These are phyloP conservation scores for Tautogolabrus adspersus DNA, from an alignment of 2,113 vertebrate genomes.

Conservation along the genomic window DNA sequence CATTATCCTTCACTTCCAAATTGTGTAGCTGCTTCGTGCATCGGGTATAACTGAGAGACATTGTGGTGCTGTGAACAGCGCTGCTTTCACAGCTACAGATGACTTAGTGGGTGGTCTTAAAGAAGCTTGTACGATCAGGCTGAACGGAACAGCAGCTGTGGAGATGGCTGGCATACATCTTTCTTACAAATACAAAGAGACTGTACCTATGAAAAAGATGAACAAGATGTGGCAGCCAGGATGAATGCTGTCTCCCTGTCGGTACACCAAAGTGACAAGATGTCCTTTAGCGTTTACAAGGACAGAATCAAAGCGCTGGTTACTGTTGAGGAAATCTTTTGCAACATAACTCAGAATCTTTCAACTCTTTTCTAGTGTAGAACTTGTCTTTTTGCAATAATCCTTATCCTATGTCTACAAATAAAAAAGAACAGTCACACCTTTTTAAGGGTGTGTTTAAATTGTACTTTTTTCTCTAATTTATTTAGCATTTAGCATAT, in stretches of 20 bases:
- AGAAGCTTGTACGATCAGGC: background rate
- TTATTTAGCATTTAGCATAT: too few relatives aligned
- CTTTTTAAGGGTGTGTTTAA: too few relatives aligned
- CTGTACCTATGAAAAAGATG: conserved; percentile 10
- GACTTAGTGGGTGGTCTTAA: conserved; percentile 33
- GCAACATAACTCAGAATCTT: too few relatives aligned
- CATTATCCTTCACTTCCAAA: conserved; percentile 1
- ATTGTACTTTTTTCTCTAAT: too few relatives aligned
- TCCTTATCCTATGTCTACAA: too few relatives aligned
- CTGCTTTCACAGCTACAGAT: conserved; percentile 40
- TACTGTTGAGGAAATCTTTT: too few relatives aligned
- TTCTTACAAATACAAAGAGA: background rate
- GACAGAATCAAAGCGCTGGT: background rate
- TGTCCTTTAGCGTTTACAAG: background rate
- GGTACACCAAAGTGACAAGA: conserved; percentile 1
- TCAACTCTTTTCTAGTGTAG: too few relatives aligned
- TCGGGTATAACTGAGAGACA: conserved; percentile 25
- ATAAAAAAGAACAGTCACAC: too few relatives aligned
- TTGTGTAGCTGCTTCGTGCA: conserved; percentile 15
- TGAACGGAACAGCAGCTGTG: background rate
- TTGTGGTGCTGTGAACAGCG: conserved; percentile 27
- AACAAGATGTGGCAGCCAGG: conserved; percentile 9
- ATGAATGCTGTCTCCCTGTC: conserved; percentile 1
- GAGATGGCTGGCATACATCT: background rate
- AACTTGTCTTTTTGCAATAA: too few relatives aligned